phyloP scores from a whole-genome alignment of 35 echinoderm and acorn worm species.

The Chiridota heheva region DNA sequence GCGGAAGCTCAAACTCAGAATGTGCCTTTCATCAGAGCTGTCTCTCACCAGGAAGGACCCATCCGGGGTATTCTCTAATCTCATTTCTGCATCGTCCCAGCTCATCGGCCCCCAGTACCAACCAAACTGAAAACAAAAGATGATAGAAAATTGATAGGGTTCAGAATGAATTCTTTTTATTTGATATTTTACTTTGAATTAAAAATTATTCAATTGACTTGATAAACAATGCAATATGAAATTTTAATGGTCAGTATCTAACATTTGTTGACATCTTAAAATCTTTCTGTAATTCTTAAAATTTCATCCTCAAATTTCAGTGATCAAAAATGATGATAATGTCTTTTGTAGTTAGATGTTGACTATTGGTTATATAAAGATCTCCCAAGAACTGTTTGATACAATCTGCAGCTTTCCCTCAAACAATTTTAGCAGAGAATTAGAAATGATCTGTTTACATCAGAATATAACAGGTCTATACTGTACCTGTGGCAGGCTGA shows the following conservation, averaged over 20 bases:
- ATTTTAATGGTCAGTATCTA: neutral
- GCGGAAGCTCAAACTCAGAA: slow-evolving; percentile 88
- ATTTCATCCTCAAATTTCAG: neutral
- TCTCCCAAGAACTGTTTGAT: too few species aligned
- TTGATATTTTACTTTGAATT: neutral
- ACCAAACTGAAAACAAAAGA: slow-evolving; percentile 66
- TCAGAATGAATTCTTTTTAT: neutral
- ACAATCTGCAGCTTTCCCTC: too few species aligned
- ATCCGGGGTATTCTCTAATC: slow-evolving; percentile 93
- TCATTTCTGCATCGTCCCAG: slow-evolving; percentile 96
- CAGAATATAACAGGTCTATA: too few species aligned
- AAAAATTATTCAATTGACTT: neutral
- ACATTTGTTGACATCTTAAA: neutral
- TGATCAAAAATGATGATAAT: too few species aligned
- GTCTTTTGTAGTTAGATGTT: too few species aligned
- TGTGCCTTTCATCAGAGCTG: slow-evolving; percentile 92
- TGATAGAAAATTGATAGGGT: neutral
- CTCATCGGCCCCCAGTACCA: slow-evolving; percentile 99
- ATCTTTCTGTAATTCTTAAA: neutral
- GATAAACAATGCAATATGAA: neutral
- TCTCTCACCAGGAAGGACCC: slow-evolving; percentile 97
- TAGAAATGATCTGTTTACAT: too few species aligned
- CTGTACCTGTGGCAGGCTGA: too few species aligned
- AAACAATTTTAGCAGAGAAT: too few species aligned
- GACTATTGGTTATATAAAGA: too few species aligned